These are phyloP conservation scores for Sebastiscus albofasciatus DNA, from an alignment of 2,797 vertebrate genomes.

Conservation along the genomic window DNA sequence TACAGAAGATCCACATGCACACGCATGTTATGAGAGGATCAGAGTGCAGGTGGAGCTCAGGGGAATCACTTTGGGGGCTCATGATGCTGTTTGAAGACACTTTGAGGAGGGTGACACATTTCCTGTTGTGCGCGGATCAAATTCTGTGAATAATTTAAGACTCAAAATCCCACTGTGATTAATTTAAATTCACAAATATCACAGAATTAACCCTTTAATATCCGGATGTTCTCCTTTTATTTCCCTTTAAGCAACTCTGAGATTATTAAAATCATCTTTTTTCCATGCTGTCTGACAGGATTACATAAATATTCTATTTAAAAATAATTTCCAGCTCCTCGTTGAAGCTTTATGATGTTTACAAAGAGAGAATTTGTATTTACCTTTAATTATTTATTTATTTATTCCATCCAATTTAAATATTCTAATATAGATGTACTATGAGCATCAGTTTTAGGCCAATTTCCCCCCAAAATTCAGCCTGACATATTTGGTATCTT, in stretches of 20 bases:
- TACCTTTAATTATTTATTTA: no score
- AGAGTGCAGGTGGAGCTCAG: constrained; percentile 6
- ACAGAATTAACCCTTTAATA: background rate
- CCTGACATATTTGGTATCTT: background rate
- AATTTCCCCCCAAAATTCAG: background rate
- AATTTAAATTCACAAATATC: background rate
- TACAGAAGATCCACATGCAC: background rate
- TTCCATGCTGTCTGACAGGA: background rate
- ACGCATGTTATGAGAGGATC: constrained; percentile 13
- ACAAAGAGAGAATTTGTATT: background rate
- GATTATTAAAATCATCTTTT: background rate
- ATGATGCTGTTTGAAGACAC: background rate
- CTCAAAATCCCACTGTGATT: background rate
- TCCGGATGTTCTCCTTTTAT: background rate
- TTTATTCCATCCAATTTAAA: background rate
- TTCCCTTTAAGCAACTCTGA: background rate
- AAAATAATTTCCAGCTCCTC: background rate
- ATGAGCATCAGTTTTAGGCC: background rate
- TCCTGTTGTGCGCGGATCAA: background rate
- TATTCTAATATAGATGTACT: background rate
- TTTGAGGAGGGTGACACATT: background rate
- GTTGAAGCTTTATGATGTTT: background rate
- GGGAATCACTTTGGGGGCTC: background rate
- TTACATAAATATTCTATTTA: background rate
- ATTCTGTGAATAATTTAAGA: background rate